Conservation (phyloP, 2,797 vertebrate genomes). For the Gallirallus australis region DNA sequence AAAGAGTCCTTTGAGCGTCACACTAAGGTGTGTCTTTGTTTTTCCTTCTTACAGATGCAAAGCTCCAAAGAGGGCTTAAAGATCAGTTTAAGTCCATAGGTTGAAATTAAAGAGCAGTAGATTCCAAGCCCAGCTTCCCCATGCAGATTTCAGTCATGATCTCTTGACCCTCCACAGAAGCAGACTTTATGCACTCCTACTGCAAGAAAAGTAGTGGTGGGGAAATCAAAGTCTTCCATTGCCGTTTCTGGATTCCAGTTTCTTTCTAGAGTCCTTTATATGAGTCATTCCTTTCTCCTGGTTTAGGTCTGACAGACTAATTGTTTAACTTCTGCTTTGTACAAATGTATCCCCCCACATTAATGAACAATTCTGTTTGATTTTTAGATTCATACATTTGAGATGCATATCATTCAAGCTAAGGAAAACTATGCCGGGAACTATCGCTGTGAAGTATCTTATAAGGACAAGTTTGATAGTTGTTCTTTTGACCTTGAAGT, state of each 20-base stretch:
- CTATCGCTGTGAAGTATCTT: constrained; percentile 97
- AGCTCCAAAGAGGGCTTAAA: neutral
- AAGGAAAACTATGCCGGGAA: constrained; percentile 97
- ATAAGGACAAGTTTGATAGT: constrained; percentile 98
- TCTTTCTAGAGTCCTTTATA: neutral
- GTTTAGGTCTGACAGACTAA: neutral
- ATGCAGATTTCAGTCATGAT: neutral
- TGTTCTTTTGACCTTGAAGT: constrained; percentile 97
- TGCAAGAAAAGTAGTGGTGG: rapidly evolving
- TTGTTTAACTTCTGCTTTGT: neutral
- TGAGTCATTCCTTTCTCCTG: neutral
- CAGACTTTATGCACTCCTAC: neutral
- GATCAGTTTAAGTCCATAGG: neutral
- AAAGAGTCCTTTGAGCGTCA: constrained; percentile 95
- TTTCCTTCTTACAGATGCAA: neutral
- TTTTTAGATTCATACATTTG: constrained; percentile 92
- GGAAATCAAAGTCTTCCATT: neutral
- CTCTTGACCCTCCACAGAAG: neutral
- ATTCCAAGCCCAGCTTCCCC: neutral
- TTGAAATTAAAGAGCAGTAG: neutral
- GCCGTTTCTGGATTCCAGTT: neutral
- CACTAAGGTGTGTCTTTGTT: constrained; percentile 83
- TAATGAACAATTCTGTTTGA: neutral
- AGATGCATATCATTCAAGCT: constrained; percentile 99
- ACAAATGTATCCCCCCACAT: neutral